Conservation (phyloP, 2,113 vertebrate genomes). For the Hippocampus zosterae region DNA sequence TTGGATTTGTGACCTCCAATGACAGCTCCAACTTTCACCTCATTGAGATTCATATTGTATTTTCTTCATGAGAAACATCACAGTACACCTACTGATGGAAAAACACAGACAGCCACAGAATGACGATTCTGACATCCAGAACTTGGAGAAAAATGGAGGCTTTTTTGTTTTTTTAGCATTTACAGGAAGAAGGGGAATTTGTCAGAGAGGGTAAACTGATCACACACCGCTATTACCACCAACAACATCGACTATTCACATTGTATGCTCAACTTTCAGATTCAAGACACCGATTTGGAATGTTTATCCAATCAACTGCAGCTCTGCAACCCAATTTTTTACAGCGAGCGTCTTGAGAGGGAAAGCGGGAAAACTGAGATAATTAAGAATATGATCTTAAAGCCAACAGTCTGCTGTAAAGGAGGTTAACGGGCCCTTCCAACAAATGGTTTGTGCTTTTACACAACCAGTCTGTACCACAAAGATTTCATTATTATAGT, state of each 20-base stretch:
- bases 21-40: conserved; percentile 22
- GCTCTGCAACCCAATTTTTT: conserved; percentile 8
- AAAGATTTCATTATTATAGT: not conserved
- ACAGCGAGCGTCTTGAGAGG: not conserved
- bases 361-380: not conserved
- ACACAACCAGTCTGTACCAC: not conserved
- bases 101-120: conserved; percentile 59
- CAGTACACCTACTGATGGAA: conserved; percentile 59
- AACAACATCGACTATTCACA: conserved; percentile 52
- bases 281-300: conserved; percentile 49
- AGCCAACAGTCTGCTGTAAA: not conserved
- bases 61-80: conserved; percentile 43
- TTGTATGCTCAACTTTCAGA: conserved; percentile 28
- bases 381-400: not conserved
- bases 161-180: conserved; percentile 38
- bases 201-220: conserved; percentile 37
- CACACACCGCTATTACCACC: conserved; percentile 50
- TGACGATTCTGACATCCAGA: conserved; percentile 44
- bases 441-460: not conserved
- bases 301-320: conserved; percentile 49
- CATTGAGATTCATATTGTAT: conserved; percentile 42
- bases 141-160: conserved; percentile 43
- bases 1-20: not conserved
- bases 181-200: conserved; percentile 46
- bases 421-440: not conserved